Percentiles rank a stretch among this genome's conserved stretches.
Evolutionary conservation across 2,888 invertebrate species (phyloP).

Genomic region (Drosophila colorata): DNA sequence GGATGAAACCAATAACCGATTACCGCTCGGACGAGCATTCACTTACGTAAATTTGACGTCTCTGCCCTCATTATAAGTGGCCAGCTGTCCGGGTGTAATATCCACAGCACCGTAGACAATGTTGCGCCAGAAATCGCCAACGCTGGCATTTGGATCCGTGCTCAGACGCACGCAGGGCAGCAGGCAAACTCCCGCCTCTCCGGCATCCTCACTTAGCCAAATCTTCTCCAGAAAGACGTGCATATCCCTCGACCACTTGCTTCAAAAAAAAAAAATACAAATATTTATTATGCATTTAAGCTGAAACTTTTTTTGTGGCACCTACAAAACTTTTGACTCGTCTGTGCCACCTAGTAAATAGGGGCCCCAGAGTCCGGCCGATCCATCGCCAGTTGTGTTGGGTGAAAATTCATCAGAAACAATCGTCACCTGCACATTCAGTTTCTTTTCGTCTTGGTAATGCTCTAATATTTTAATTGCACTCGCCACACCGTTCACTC

Average conservation of each 20-base stretch:
- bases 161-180: constrained; percentile 85
- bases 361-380: constrained; percentile 92
- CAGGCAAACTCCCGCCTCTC: constrained; percentile 86
- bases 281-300: background rate
- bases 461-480: constrained; percentile 89
- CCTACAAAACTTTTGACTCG: constrained; percentile 86
- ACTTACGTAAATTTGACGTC: constrained; percentile 59
- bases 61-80: constrained; percentile 81
- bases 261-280: constrained; percentile 66
- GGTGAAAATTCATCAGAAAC: constrained; percentile 89
- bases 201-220: constrained; percentile 87
- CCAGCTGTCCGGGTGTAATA: constrained; percentile 71
- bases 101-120: constrained; percentile 69
- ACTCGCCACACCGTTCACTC: constrained; percentile 90
- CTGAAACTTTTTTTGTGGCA: background rate
- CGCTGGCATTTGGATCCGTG: constrained; percentile 68
- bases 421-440: constrained; percentile 87
- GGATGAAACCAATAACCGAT: too few species aligned
- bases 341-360: constrained; percentile 88
- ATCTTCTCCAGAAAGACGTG: constrained; percentile 87
- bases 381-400: constrained; percentile 91
- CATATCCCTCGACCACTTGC: constrained; percentile 89
- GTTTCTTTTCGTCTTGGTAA: constrained; percentile 83
- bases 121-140: constrained; percentile 76
- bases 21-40: too few species aligned